Base-by-base conservation (phyloP, 2,113 vertebrate species). In the Cinclus cinclus region DNA sequence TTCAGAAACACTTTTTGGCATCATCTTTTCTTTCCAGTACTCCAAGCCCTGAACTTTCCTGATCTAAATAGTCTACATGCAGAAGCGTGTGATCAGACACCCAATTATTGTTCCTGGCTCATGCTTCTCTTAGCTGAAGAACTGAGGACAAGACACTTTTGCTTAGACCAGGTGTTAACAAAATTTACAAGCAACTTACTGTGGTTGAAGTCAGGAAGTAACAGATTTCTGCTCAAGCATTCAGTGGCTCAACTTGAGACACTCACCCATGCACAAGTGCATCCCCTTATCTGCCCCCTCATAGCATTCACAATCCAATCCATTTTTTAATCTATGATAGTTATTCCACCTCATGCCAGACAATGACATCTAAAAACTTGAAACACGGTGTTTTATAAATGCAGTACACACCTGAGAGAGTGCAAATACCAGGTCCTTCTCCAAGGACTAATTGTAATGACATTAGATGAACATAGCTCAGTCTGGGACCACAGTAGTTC, bases 231-330 rank as follows among this genome's bases (percentile, higher is more conserved):
- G 19, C n/a, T 76, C 4, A 4, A 46, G 49, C 15, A 18, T 41
- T 92, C 47, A 79, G n/a, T 0, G 2, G 15, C 28, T 75, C 39
- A 55, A 2, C 39, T 62, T 35, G 7, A 25, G 58, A 85, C 13
- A 37, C 13, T 70, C 42, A 76, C 15, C 30, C 0, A 0, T 1
- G 2, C 15, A 79, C 3, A n/a, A 12, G 20, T 19, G 17, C 15
- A 74, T 41, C 21, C 42, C 15, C 17, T 22, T 91, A 65, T 35
- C 73, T 69, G 35, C 23, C 2, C 11, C 33, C 11, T 52, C 10
- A 1, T 42, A 33, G 31, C 35, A 75, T 46, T 28, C 65, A 82
- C 31, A 63, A 22, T 16, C 63, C 30, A 53, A 56, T 15, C 20
- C 0, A n/a, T 35, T 63, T 87, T 78, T 82, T 84, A 31, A 63